Base-by-base conservation (phyloP, 2,888 invertebrate genomes). In the Hipparchia sbordonii region DNA sequence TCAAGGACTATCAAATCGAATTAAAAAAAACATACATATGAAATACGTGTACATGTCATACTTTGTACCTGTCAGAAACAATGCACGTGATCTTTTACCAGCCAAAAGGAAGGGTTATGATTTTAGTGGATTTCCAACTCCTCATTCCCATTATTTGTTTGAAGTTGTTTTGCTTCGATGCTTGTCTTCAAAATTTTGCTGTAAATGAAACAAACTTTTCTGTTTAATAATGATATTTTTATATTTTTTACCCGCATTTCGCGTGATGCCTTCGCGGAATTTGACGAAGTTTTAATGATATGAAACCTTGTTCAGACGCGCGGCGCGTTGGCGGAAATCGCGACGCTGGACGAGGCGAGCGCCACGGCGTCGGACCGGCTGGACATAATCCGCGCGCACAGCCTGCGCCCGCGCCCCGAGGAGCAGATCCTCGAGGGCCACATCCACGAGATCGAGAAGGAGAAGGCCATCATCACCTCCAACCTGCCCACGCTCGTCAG, bases 241-340 rank as follows among this genome's bases (percentile, higher is more conserved):
- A 2, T 51, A 3, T 8, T 51, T 8, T 8, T 3, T 3, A 3
- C 3, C 2, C 8, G 51, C 9, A 3, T 8, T 9, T 9, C 51
- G 8, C 9, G 7, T 51, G 0, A 8, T 5, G 5, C 54, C 5
- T n/a, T n/a, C 12, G 0, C n/a, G 54, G 54, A 10, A 10, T 51
- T 51, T 10, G 9, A 9, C n/a, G 1, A n/a, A 33, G 10, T 9
- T 10, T 39, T 6, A 45, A 39, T 5, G 60, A 12, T 62, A 54
- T 61, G n/a, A 6, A 45, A 61, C 12, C 6, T 39, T 48, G 13
- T 2, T 23, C 96, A 98, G 92, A 96, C 98, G n/a, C 95, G 96
- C 76, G 96, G 96, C 74, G 98, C 98, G 39, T 91, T 99, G 76
- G 97, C 96, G 60, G 98, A 98, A 89, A 98, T 99, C 79, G 97